A percentile compares a stretch with the other conserved stretches of the same genome.
These are phyloP conservation scores for Ispidina lecontei DNA, from an alignment of 2,797 vertebrate species.

Conservation along the genomic window DNA sequence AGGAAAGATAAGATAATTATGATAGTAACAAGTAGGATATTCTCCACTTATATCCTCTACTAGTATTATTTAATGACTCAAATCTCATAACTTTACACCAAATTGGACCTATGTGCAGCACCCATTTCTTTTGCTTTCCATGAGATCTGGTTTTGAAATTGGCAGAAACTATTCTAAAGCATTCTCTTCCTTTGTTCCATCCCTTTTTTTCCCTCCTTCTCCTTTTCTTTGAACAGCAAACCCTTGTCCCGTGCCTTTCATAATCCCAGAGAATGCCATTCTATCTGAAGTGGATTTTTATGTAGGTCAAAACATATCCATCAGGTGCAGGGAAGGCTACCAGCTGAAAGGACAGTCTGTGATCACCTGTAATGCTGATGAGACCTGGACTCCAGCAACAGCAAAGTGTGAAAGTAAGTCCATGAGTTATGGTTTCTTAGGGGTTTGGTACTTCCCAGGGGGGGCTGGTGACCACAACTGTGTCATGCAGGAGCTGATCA, in stretches of 20 bases:
- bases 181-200: not conserved
- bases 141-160: not conserved
- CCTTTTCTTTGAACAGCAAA: slow-evolving; percentile 81
- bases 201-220: not conserved
- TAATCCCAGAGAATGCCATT: slow-evolving; percentile 83
- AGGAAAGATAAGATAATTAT: not conserved
- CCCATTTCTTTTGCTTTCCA: not conserved
- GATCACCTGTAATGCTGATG: slow-evolving; percentile 89
- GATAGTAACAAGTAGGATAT: not conserved
- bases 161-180: not conserved
- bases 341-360: slow-evolving; percentile 81
- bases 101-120: not conserved
- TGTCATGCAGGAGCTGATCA: not conserved
- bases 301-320: slow-evolving; percentile 86
- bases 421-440: not conserved
- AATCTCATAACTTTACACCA: not conserved
- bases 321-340: slow-evolving; percentile 90
- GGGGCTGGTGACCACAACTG: not conserved
- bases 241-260: slow-evolving; percentile 87
- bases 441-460: not conserved
- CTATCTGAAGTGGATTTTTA: slow-evolving; percentile 83
- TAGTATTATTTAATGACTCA: not conserved
- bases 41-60: not conserved
- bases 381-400: slow-evolving; percentile 88
- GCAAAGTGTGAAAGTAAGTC: slow-evolving; percentile 92